phyloP scores from a whole-genome alignment of 2,113 vertebrate genomes.

The Ginglymostoma cirratum region DNA sequence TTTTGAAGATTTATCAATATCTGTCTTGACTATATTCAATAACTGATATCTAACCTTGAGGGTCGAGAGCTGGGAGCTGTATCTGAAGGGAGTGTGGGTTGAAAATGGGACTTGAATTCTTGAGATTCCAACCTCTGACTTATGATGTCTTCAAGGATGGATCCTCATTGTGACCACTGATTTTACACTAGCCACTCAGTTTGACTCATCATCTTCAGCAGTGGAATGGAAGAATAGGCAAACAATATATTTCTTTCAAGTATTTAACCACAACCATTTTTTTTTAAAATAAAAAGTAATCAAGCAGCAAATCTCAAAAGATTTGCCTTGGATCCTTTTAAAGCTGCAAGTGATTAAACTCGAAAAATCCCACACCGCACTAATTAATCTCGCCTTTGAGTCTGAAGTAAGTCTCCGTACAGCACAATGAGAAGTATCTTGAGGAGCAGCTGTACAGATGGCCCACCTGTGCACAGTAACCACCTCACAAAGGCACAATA shows the following conservation, averaged over 20 bases:
- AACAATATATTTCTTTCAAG: not conserved
- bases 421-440: not conserved
- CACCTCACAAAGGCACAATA: not conserved
- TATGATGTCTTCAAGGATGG: not conserved
- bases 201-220: not conserved
- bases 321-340: not conserved
- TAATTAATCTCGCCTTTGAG: not conserved
- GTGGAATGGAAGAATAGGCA: not conserved
- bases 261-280: not conserved
- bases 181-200: not conserved
- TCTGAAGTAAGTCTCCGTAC: not conserved
- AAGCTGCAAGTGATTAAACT: not conserved
- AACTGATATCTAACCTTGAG: not conserved
- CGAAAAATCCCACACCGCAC: not conserved
- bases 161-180: not conserved
- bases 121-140: not conserved
- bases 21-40: not conserved
- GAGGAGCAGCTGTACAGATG: conserved; percentile 8
- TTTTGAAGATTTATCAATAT: not conserved
- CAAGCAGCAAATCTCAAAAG: not conserved
- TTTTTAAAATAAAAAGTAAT: not conserved
- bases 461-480: not conserved
- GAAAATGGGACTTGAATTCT: not conserved
- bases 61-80: not conserved
- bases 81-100: not conserved